Base-by-base conservation (phyloP, 2,113 vertebrate genomes). In the Colius striatus region DNA sequence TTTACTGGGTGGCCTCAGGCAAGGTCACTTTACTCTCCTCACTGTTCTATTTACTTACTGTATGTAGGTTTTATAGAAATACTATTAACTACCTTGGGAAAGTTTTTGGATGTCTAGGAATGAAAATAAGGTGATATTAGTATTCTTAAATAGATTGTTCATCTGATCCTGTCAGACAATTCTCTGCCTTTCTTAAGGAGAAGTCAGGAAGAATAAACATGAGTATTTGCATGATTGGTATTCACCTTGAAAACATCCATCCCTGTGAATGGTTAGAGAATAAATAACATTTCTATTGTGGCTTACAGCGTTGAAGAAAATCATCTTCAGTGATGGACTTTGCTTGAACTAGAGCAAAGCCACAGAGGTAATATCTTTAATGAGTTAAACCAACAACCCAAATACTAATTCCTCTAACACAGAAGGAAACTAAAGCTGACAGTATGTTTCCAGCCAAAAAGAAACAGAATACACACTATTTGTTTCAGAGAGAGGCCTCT, bases 11-110 rank as follows among this genome's bases (percentile, higher is more conserved):
- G 65, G 81, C 77, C 82, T 87, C 57, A 62, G 38, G 76, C 72
- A 92, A 95, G 89, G 93, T 87, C 87, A 80, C 30, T 84, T 57
- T 43, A 76, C 30, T 58, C 45, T 68, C 68, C 23, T 65, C 60
- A 38, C 38, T 27, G 18, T 62, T 89, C 79, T 60, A 45, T 78
- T 79, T 80, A 92, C 86, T 81, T 77, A 53, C 51, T 34, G 7
- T 18, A 36, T 23, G 29, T 17, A 27, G 4, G 6, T 45, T 50
- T 27, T 41, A 36, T 34, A 45, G 16, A 80, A 92, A 81, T 8
- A 4, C 45, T 58, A n/a, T 54, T 66, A 71, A 8, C 55, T 72
- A 58, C 53, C 19, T 91, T 11, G n/a, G 47, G 84, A 72, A 70
- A 36, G 29, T 32, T 89, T 72, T 83, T 58, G 66, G 63, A 94